Percentiles rank a stretch among this genome's conserved stretches.
Conservation (phyloP, 2,797 vertebrate species). For the Rhinella marina region DNA sequence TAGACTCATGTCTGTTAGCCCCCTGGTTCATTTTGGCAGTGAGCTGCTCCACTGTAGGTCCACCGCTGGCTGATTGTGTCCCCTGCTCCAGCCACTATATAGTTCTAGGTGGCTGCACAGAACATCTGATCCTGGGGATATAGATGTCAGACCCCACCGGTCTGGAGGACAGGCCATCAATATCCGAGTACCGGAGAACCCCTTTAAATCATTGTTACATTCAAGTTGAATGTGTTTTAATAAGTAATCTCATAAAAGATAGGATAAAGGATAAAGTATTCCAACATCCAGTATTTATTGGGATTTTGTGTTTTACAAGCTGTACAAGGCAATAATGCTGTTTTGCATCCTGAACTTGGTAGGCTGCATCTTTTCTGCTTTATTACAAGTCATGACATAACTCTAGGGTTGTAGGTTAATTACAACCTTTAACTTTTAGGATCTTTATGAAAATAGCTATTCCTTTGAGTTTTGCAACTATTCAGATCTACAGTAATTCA, state of each 20-base stretch:
- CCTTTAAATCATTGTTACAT: too few relatives aligned
- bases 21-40: too few relatives aligned
- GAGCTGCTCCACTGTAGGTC: too few relatives aligned
- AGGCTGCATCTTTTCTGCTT: not conserved
- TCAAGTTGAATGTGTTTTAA: not conserved
- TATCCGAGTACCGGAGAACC: too few relatives aligned
- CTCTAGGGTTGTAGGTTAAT: not conserved
- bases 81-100: too few relatives aligned
- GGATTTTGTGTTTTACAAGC: constrained; percentile 4
- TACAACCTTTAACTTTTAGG: not conserved
- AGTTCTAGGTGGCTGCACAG: too few relatives aligned
- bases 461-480: not conserved
- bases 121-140: too few relatives aligned
- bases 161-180: too few relatives aligned
- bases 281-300: not conserved
- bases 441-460: not conserved
- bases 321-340: not conserved
- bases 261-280: not conserved
- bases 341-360: not conserved
- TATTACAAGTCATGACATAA: not conserved
- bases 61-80: too few relatives aligned
- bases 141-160: too few relatives aligned
- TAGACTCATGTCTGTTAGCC: too few relatives aligned
- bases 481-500: not conserved
- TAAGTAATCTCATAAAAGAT: not conserved